A percentile compares a stretch with the other conserved stretches of the same genome.
These are phyloP conservation scores for Synergus umbraculus DNA, from an alignment of 2,888 invertebrate species.

Conservation along the genomic window DNA sequence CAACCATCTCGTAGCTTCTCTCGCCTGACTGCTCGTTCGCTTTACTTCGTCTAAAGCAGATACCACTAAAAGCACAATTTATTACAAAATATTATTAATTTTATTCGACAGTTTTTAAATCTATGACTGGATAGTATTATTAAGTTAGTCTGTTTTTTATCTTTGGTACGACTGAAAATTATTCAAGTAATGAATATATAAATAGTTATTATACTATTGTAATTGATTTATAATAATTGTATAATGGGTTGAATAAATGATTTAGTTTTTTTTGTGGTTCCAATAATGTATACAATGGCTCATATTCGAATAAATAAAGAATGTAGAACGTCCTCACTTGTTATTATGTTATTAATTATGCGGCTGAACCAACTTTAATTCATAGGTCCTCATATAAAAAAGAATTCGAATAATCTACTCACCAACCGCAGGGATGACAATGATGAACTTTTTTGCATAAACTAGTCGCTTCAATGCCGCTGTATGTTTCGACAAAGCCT, in stretches of 20 bases:
- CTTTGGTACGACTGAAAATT: not conserved
- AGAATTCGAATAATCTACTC: conserved; percentile 70
- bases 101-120: not conserved
- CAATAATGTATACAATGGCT: not conserved
- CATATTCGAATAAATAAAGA: not conserved
- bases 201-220: not conserved
- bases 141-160: not conserved
- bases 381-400: not conserved
- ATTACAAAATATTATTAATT: conserved; percentile 7
- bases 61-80: conserved; percentile 83
- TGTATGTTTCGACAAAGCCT: conserved; percentile 87
- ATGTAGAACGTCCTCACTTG: not conserved
- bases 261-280: not conserved
- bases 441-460: conserved; percentile 89
- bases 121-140: not conserved
- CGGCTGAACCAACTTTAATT: too few species aligned
- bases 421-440: conserved; percentile 94
- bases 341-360: not conserved
- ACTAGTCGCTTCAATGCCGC: conserved; percentile 89
- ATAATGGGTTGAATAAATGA: not conserved
- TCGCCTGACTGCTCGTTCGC: conserved; percentile 88
- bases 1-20: conserved; percentile 96
- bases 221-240: conserved; percentile 4
- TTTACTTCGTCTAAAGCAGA: conserved; percentile 93
- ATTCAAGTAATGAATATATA: not conserved